Base-by-base conservation (phyloP, 2,797 vertebrate species). In the Perodicticus potto region DNA sequence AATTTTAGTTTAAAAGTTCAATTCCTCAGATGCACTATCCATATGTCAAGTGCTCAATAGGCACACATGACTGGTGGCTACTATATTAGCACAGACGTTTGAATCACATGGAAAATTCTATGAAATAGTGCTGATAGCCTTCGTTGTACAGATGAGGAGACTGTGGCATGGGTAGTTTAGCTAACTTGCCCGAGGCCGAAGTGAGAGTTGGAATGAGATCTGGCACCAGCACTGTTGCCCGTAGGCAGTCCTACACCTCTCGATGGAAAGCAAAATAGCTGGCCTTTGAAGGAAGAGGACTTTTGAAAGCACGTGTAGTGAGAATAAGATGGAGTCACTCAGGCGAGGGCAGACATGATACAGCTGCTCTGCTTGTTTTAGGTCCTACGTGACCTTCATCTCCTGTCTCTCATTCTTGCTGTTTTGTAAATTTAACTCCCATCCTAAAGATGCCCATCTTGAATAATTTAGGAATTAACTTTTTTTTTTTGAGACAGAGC, bases 111-210 rank as follows among this genome's bases (percentile, higher is more conserved):
- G 84, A 72, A 91, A 84, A 53, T 74, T 92, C 74, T 67, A 11
- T 20, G 43, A 37, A 17, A 22, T 37, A 49, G 59, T 32, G 3
- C 45, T 76, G 22, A 53, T 40, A 65, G 13, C 37, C 34, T 40
- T 92, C 7, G 25, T 89, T 92, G 89, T 91, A 74, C 27, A 93
- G 55, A 53, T 6, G 32, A 91, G 49, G 27, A 94, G 89, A 49
- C 27, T 37, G 34, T 70, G 34, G 14, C 70, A 49, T 57, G n/a
- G 70, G 87, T 72, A 81, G 49, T 1, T 78, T 89, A 67, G 59
- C n/a, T 55, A 77, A 78, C 53, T 70, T 69, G 72, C 59, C 67
- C 37, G 59, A 70, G 57, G 37, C 63, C 53, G 55, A 45, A 83
- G n/a, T 22, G 23, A 85, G 43, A 87, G 17, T 59, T 78, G 72